Conservation (phyloP, 1,140 invertebrate genomes). For the Scylla paramamosain region DNA sequence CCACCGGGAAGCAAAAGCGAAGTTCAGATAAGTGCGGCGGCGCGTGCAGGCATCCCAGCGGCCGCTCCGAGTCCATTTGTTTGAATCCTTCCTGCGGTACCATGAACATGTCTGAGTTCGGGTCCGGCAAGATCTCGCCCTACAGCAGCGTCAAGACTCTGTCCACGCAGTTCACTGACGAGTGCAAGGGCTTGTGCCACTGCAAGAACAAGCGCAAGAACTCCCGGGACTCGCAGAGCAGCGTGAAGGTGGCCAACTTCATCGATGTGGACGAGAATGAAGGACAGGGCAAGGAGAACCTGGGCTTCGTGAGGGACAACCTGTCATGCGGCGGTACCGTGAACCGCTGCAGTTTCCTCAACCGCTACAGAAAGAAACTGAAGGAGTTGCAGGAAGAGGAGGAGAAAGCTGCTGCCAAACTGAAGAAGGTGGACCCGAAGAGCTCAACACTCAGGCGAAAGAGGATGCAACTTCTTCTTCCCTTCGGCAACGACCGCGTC, state of each 20-base stretch:
- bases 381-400: conserved; percentile 66
- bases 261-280: conserved; percentile 62
- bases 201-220: neutral
- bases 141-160: conserved; percentile 70
- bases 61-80: neutral
- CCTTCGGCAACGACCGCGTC: conserved; percentile 10
- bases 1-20: conserved; percentile 40
- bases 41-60: neutral
- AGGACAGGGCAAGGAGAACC: conserved; percentile 41
- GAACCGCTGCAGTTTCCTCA: conserved; percentile 71
- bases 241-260: conserved; percentile 51
- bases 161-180: conserved; percentile 67
- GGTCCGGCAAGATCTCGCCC: conserved; percentile 44
- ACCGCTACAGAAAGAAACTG: conserved; percentile 67
- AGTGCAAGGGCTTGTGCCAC: conserved; percentile 44
- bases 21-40: neutral
- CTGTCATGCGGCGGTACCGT: conserved; percentile 44
- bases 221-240: neutral
- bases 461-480: neutral
- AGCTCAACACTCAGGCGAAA: neutral
- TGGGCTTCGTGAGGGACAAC: conserved; percentile 53
- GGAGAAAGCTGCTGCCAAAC: conserved; percentile 38
- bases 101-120: conserved; percentile 40
- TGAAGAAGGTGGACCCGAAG: conserved; percentile 6
- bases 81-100: conserved; percentile 59